Evolutionary conservation across 2,888 invertebrate species (phyloP).

Genomic region (Dione juno): DNA sequence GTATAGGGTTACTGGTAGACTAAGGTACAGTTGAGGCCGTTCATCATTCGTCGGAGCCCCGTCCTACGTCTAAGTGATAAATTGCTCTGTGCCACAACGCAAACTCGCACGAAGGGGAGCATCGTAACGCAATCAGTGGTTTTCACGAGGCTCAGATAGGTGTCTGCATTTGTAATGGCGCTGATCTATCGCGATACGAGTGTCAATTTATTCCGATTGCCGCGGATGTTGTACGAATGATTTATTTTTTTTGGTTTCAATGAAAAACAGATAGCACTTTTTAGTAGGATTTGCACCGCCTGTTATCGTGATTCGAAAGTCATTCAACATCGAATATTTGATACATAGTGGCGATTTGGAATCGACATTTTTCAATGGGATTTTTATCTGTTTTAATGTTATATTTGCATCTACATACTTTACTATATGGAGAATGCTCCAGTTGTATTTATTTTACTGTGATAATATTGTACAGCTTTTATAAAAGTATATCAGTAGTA

Average conservation of each 20-base stretch:
- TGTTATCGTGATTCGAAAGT: conserved; percentile 42
- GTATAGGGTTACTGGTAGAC: conserved; percentile 54
- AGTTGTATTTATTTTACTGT: neutral
- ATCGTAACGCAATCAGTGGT: conserved; percentile 74
- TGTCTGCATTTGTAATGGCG: conserved; percentile 62
- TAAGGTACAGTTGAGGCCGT: conserved; percentile 55
- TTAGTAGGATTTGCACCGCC: conserved; percentile 34
- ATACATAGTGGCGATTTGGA: conserved; percentile 35
- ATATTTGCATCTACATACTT: conserved; percentile 3
- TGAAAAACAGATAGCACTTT: conserved; percentile 42
- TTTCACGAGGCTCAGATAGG: conserved; percentile 74
- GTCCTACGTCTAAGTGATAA: conserved; percentile 82
- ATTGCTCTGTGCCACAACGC: conserved; percentile 76
- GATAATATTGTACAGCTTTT: too few species aligned
- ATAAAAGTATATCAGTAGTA: too few species aligned
- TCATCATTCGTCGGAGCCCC: conserved; percentile 65
- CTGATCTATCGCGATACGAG: conserved; percentile 43
- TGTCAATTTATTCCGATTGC: conserved; percentile 46
- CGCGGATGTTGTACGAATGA: conserved; percentile 42
- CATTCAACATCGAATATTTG: conserved; percentile 36
- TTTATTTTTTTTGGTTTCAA: conserved; percentile 43
- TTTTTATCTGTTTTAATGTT: conserved; percentile 23
- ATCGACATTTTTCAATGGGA: conserved; percentile 29
- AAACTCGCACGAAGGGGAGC: conserved; percentile 77
- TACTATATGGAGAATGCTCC: neutral